These are phyloP conservation scores for Alosa sapidissima DNA, from an alignment of 2,797 vertebrate species.

Conservation along the genomic window DNA sequence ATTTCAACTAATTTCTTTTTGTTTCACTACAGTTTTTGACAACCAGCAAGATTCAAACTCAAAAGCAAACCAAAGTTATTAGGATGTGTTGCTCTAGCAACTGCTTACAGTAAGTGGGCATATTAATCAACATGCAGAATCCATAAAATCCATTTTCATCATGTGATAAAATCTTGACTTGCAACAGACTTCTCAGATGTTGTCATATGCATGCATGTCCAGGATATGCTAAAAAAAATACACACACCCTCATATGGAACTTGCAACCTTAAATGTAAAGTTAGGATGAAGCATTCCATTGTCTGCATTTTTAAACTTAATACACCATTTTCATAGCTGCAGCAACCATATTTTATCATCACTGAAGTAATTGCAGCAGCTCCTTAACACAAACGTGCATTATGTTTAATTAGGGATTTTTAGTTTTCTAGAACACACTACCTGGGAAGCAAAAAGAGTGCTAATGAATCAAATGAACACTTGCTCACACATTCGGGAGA, in stretches of 20 bases:
- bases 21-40: too few species aligned
- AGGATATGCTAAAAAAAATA: too few species aligned
- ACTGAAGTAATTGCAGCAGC: neutral
- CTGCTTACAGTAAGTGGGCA: too few species aligned
- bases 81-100: too few species aligned
- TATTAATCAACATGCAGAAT: too few species aligned
- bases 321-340: neutral
- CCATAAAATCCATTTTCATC: too few species aligned
- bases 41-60: too few species aligned
- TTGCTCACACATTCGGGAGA: neutral
- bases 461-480: neutral
- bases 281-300: neutral
- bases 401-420: neutral
- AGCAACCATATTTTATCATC: neutral
- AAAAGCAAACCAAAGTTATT: too few species aligned
- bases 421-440: slow-evolving; percentile 1
- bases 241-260: neutral
- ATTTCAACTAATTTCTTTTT: too few species aligned
- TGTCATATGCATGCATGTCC: too few species aligned
- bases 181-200: too few species aligned
- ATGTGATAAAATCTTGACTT: too few species aligned
- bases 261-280: neutral
- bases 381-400: neutral
- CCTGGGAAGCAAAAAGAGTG: neutral
- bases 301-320: neutral